Conservation (phyloP, 2,113 vertebrate genomes). For the Onychostruthus taczanowskii region DNA sequence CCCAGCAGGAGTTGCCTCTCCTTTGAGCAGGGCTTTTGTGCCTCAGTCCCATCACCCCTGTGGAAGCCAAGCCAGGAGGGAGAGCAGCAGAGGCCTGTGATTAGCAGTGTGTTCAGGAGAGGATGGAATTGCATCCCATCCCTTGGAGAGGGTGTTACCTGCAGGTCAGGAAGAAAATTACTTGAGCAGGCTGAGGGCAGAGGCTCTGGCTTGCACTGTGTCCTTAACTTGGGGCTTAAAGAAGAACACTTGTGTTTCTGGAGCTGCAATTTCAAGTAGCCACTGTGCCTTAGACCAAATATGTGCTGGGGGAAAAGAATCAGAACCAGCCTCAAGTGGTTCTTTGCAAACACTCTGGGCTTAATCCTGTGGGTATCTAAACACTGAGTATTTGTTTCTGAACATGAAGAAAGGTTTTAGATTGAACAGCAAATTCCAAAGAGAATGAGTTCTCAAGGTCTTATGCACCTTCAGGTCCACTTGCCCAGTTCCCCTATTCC, state of each 20-base stretch:
- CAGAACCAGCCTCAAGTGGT: background rate
- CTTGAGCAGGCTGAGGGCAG: background rate
- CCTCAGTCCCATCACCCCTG: background rate
- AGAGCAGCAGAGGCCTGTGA: background rate
- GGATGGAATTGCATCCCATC: background rate
- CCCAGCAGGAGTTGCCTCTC: background rate
- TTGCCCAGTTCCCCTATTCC: background rate
- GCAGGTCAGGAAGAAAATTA: background rate
- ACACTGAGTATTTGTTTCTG: background rate
- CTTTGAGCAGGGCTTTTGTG: background rate
- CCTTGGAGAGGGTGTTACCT: background rate
- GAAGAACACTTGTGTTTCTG: background rate
- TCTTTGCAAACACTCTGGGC: background rate
- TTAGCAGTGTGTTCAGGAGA: background rate
- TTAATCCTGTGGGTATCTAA: background rate
- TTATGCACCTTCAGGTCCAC: background rate
- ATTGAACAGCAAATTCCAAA: background rate
- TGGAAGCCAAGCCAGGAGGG: background rate
- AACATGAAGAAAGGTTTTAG: background rate
- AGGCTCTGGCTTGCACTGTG: background rate
- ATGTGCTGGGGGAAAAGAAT: background rate
- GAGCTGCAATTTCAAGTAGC: background rate
- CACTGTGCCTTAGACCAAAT: background rate
- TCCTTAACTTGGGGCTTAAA: background rate
- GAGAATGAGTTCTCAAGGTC: background rate